Conservation (phyloP, 2,797 vertebrate species). For the Jordanella pulchra region DNA sequence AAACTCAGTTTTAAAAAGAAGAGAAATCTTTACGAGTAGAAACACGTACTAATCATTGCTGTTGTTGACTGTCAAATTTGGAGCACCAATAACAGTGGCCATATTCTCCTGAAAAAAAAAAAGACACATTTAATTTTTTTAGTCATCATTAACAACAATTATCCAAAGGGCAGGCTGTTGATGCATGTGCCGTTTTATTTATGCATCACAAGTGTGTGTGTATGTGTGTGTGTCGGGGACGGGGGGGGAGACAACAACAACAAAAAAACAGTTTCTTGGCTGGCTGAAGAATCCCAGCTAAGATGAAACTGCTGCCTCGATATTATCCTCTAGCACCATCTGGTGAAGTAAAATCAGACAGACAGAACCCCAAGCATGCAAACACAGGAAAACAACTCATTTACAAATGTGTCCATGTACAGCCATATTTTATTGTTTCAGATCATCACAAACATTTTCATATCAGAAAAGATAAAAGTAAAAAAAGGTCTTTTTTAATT, state of each 20-base stretch:
- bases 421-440: not conserved
- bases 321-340: slow-evolving; percentile 83
- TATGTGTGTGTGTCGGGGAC: too few species aligned
- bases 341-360: slow-evolving; percentile 69
- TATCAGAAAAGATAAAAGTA: not conserved
- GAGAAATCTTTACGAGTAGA: slow-evolving; percentile 19
- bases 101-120: slow-evolving; percentile 65
- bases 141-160: slow-evolving; percentile 39
- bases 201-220: slow-evolving; percentile 14
- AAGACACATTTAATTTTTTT: slow-evolving; percentile 46
- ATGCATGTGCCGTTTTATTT: slow-evolving; percentile 36
- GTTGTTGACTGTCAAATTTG: slow-evolving; percentile 58
- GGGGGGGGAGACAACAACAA: too few species aligned
- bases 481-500: not conserved
- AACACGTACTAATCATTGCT: slow-evolving; percentile 74
- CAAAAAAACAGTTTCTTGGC: slow-evolving; percentile 6
- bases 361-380: not conserved
- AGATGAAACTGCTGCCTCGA: slow-evolving; percentile 32
- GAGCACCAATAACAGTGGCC: slow-evolving; percentile 51
- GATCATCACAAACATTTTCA: not conserved
- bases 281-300: slow-evolving; percentile 19
- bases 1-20: slow-evolving; percentile 1
- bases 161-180: slow-evolving; percentile 15
- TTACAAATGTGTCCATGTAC: not conserved
- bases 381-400: slow-evolving; percentile 8